Evolutionary conservation across 1,140 invertebrate genomes (phyloP).

Genomic region (Drosophila bocqueti): DNA sequence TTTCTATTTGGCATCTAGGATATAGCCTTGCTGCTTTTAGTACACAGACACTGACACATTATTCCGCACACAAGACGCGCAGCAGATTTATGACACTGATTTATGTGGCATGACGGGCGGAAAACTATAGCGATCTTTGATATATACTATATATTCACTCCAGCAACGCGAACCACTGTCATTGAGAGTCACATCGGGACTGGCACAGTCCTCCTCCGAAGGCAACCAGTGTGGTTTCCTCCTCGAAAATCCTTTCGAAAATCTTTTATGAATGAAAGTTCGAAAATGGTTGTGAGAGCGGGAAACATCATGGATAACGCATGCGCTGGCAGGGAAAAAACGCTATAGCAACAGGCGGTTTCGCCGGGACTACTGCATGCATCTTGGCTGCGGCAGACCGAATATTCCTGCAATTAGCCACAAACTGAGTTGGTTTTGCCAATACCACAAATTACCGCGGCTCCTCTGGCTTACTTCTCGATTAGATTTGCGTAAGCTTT

Average conservation of each 20-base stretch:
- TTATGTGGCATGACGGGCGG: slow-evolving; percentile 53
- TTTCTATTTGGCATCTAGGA: slow-evolving; percentile 34
- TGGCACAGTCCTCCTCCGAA: slow-evolving; percentile 11
- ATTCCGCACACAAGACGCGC: slow-evolving; percentile 58
- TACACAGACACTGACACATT: slow-evolving; percentile 62
- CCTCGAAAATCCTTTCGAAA: slow-evolving; percentile 42
- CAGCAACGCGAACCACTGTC: slow-evolving; percentile 30
- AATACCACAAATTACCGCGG: slow-evolving; percentile 29
- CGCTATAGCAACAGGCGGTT: slow-evolving; percentile 49
- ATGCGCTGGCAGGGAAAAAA: slow-evolving; percentile 40
- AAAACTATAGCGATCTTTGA: slow-evolving; percentile 3
- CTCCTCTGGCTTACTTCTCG: slow-evolving; percentile 9
- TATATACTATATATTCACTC: background rate
- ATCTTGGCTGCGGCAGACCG: slow-evolving; percentile 16
- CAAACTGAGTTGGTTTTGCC: slow-evolving; percentile 28
- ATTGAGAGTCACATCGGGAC: slow-evolving; percentile 71
- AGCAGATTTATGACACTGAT: slow-evolving; percentile 81
- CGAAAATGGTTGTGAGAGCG: slow-evolving; percentile 6
- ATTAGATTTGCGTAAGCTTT: slow-evolving; percentile 39
- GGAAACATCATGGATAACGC: slow-evolving; percentile 16
- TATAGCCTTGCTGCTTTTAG: slow-evolving; percentile 44
- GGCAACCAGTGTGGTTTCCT: background rate
- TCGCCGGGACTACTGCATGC: background rate
- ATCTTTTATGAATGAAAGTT: slow-evolving; percentile 71
- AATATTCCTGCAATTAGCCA: slow-evolving; percentile 28